Evolutionary conservation across 2,113 vertebrate genomes (phyloP).

Genomic region (Chunga burmeisteri): DNA sequence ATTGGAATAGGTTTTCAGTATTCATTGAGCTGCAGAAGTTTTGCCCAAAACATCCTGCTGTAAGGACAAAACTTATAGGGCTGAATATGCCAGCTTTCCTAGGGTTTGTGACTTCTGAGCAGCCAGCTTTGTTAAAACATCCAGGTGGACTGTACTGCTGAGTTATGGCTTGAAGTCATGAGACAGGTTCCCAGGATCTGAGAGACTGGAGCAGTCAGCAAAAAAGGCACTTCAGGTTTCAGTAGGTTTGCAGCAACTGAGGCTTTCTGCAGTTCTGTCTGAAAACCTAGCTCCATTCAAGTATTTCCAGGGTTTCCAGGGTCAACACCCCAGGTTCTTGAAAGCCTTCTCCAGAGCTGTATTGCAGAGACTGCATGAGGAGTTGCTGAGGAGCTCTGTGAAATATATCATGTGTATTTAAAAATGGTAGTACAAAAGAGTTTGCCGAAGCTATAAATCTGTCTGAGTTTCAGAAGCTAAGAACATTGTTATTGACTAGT

Average conservation of each 20-base stretch:
- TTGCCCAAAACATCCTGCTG: background rate
- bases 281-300: background rate
- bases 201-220: background rate
- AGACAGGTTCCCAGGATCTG: background rate
- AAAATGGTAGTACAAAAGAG: background rate
- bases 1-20: background rate
- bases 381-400: background rate
- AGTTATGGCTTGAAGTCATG: background rate
- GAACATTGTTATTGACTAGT: slow-evolving; percentile 9
- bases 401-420: background rate
- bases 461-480: slow-evolving; percentile 8
- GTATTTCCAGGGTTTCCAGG: background rate
- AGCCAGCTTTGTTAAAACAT: background rate
- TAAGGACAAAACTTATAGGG: background rate
- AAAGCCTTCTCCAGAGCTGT: background rate
- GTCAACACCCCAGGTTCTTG: background rate
- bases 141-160: background rate
- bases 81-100: background rate
- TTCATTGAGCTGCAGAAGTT: background rate
- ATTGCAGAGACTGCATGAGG: background rate
- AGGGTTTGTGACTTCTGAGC: background rate
- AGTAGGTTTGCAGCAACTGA: background rate
- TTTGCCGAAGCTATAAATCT: slow-evolving; percentile 15
- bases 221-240: background rate
- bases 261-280: background rate